Evolutionary conservation across 1,140 invertebrate genomes (phyloP), one percentile per base, ranked within the genome.

Genomic region (Trichonephila clavipes): DNA sequence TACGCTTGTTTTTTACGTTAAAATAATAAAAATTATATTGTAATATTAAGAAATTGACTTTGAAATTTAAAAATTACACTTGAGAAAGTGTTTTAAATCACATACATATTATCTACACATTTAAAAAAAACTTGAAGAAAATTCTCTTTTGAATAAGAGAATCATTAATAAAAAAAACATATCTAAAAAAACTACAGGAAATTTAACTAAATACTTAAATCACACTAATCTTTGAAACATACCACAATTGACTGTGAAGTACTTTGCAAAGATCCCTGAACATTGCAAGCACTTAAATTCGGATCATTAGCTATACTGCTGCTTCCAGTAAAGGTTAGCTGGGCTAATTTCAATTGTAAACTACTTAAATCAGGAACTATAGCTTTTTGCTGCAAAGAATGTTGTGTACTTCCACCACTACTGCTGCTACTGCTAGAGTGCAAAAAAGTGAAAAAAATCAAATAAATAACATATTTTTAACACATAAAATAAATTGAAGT

Each of bases 261-360:
- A 72, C 61, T 88, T 10, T 77, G 86, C 24, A 86, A 19, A 24
- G 90, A 10, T 51, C 51, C 51, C 28, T 51, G 88, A 16, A 58
- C 61, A 81, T 61, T 90, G 19, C 69, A 4, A 7, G 21, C 12
- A 58, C 34, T 51, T 59, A 90, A 81, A 44, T 81, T 59, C n/a
- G 90, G 16, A 86, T 92, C 90, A 69, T 24, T 83, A 34, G 90
- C 21, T 21, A 82, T 93, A 59, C 83, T 62, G 95, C 94, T 87
- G 95, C 94, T 87, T 94, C 91, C 61, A 90, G 90, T 94, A 90
- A 95, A 86, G 58, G 61, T 95, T 82, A 95, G 88, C 83, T 94
- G 94, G n/a, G 94, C 94, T 24, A 94, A 88, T 21, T 94, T 95
- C 81, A 90, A 92, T 72, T 94, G 94, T 51, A 89, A 92, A 77